Conservation (phyloP, 2,888 invertebrate genomes). For the Tethea ocularis region DNA sequence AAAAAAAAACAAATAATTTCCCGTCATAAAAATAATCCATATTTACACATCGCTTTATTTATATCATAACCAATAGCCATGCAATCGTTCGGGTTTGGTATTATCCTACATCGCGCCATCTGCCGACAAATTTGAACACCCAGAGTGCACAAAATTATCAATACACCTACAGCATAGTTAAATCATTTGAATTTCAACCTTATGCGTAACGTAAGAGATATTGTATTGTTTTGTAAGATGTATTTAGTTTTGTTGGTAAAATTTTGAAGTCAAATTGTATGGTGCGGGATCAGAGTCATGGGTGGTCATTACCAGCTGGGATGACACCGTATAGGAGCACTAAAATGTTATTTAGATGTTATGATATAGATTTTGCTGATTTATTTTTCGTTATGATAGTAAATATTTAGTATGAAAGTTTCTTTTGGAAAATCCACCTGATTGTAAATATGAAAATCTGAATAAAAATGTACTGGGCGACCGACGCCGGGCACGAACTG, state of each 20-base stretch:
- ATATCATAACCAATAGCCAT: constrained; percentile 57
- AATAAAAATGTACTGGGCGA: too few relatives aligned
- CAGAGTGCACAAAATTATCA: constrained; percentile 25
- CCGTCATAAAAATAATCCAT: constrained; percentile 59
- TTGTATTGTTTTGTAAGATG: not conserved
- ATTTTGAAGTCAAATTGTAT: constrained; percentile 59
- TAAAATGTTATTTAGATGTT: too few relatives aligned
- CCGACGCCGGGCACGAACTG: too few relatives aligned
- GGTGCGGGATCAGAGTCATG: constrained; percentile 57
- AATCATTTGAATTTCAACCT: constrained; percentile 31
- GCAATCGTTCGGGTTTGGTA: constrained; percentile 46
- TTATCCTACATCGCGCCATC: constrained; percentile 71
- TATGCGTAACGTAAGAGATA: constrained; percentile 9
- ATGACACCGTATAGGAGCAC: constrained; percentile 48
- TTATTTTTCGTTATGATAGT: too few relatives aligned
- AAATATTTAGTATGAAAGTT: too few relatives aligned
- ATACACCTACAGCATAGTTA: not conserved
- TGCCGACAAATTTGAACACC: constrained; percentile 55
- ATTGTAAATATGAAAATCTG: too few relatives aligned
- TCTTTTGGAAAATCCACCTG: too few relatives aligned
- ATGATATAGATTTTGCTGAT: too few relatives aligned
- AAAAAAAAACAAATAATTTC: too few relatives aligned
- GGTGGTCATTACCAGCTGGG: constrained; percentile 74
- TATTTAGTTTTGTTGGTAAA: constrained; percentile 27
- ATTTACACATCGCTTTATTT: constrained; percentile 49